These are phyloP conservation scores for Rhinichthys osculus DNA, from an alignment of 2,797 vertebrate species.

Conservation along the genomic window DNA sequence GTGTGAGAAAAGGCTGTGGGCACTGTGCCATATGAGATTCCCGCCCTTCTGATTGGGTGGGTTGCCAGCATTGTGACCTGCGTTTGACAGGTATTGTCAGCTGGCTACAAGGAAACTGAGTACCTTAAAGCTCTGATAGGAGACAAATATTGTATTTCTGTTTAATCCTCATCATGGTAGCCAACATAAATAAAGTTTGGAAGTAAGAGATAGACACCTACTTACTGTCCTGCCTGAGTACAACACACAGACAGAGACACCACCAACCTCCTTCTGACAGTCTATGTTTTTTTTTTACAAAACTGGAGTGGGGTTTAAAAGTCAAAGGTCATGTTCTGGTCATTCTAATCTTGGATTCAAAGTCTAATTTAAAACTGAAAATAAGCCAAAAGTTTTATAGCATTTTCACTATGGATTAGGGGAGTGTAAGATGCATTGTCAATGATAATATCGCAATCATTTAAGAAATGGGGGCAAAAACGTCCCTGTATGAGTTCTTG, in stretches of 20 bases:
- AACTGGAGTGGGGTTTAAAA: not conserved
- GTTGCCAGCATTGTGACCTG: slow-evolving; percentile 32
- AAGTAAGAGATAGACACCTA: slow-evolving; percentile 38
- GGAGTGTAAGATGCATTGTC: not conserved
- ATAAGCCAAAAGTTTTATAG: not conserved
- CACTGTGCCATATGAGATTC: slow-evolving; percentile 44
- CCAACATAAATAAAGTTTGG: slow-evolving; percentile 36
- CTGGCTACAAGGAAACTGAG: slow-evolving; percentile 41
- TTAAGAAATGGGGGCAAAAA: not conserved
- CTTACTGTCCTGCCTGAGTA: not conserved
- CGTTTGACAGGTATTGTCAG: slow-evolving; percentile 43
- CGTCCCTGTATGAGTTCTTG: not conserved
- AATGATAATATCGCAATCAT: no score
- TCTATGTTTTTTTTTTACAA: slow-evolving; percentile 6
- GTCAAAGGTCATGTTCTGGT: not conserved
- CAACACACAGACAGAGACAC: no score
- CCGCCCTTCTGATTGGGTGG: slow-evolving; percentile 33
- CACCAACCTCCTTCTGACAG: no score
- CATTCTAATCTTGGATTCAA: not conserved
- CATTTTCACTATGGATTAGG: not conserved
- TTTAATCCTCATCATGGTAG: slow-evolving; percentile 27
- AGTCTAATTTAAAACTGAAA: not conserved
- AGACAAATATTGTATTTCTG: slow-evolving; percentile 43
- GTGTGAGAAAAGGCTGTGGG: slow-evolving; percentile 45
- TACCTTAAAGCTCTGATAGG: slow-evolving; percentile 30